Conservation (phyloP, 2,888 invertebrate genomes). For the Coelinius sp. region DNA sequence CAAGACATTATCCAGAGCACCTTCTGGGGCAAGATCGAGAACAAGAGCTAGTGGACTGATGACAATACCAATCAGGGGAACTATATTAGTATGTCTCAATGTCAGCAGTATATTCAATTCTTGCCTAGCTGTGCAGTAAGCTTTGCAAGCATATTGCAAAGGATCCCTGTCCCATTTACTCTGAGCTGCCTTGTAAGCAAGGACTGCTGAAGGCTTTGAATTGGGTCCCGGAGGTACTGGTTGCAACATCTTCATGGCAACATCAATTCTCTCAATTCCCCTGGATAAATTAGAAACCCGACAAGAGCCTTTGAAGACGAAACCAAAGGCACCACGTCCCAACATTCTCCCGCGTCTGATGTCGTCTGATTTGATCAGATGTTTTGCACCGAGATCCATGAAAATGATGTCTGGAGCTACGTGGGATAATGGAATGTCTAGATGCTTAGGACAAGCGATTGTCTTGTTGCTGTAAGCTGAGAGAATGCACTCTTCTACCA, state of each 20-base stretch:
- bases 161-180: slow-evolving; percentile 97
- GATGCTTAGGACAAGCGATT: slow-evolving; percentile 86
- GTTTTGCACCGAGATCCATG: slow-evolving; percentile 87
- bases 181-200: slow-evolving; percentile 76
- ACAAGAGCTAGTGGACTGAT: slow-evolving; percentile 90
- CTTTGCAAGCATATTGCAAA: slow-evolving; percentile 92
- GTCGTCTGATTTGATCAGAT: slow-evolving; percentile 86
- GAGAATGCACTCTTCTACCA: slow-evolving; percentile 96
- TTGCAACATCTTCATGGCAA: slow-evolving; percentile 96
- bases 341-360: slow-evolving; percentile 83
- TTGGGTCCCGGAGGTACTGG: slow-evolving; percentile 89
- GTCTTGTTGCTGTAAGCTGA: slow-evolving; percentile 83
- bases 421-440: slow-evolving; percentile 80
- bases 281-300: slow-evolving; percentile 72
- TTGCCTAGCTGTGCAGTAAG: slow-evolving; percentile 96
- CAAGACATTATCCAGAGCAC: slow-evolving; percentile 88
- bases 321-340: slow-evolving; percentile 98
- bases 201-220: slow-evolving; percentile 77
- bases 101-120: slow-evolving; percentile 90
- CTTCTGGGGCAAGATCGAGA: slow-evolving; percentile 91
- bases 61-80: slow-evolving; percentile 92
- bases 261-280: slow-evolving; percentile 76
- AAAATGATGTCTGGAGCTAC: slow-evolving; percentile 97
- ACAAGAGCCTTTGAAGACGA: slow-evolving; percentile 89
- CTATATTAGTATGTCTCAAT: slow-evolving; percentile 91